Percentiles rank a stretch among this genome's conserved stretches.
phyloP scores from a whole-genome alignment of 2,888 invertebrate genomes.

The Zele albiditarsus region DNA sequence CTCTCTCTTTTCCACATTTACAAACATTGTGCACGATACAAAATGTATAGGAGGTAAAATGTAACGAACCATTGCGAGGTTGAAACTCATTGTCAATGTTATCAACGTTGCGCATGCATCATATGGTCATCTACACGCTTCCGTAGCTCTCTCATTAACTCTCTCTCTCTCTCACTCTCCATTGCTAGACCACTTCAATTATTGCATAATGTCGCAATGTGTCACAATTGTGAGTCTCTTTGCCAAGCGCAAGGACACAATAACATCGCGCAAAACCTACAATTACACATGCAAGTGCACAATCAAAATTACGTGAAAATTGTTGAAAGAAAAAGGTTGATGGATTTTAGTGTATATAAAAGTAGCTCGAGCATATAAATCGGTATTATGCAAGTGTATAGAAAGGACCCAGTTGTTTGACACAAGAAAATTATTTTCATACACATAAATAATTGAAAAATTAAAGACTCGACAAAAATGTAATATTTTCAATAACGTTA shows the following conservation, averaged over 20 bases:
- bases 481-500: too few species aligned
- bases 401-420: too few species aligned
- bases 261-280: conserved; percentile 10
- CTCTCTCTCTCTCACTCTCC: not conserved
- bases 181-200: conserved; percentile 19
- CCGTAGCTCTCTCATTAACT: not conserved
- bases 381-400: too few species aligned
- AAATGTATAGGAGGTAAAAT: not conserved
- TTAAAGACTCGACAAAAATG: too few species aligned
- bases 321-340: not conserved
- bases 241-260: conserved; percentile 32
- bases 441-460: too few species aligned
- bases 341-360: not conserved
- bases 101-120: conserved; percentile 28
- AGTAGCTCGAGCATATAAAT: too few species aligned
- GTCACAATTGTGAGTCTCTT: conserved; percentile 18
- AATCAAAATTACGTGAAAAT: not conserved
- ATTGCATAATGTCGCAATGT: conserved; percentile 36
- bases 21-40: not conserved
- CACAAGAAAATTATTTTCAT: too few species aligned
- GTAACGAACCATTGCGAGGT: conserved; percentile 13
- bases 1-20: not conserved
- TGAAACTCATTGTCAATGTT: conserved; percentile 33
- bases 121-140: conserved; percentile 26
- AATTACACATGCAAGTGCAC: conserved; percentile 22